Percentiles rank a stretch among this genome's conserved stretches.
phyloP scores from a whole-genome alignment of 2,113 vertebrate genomes.

The Megaleporinus macrocephalus region DNA sequence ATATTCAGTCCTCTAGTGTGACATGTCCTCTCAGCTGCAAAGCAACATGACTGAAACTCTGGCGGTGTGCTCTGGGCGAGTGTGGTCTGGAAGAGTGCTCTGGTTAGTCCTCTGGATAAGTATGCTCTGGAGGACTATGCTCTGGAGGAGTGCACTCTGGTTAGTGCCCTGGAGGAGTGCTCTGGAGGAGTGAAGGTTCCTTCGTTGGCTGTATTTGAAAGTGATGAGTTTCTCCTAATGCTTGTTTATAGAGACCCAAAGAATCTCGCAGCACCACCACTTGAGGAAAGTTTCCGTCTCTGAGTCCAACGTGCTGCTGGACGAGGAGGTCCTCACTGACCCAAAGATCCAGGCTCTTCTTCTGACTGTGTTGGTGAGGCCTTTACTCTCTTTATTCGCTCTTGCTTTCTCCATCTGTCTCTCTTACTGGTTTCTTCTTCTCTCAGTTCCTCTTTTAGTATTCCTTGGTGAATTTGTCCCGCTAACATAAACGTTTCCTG shows the following conservation, averaged over 20 bases:
- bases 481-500: not conserved
- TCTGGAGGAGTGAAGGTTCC: too few relatives aligned
- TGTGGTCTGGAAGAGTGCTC: too few relatives aligned
- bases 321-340: slow-evolving; percentile 96
- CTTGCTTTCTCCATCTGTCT: slow-evolving; percentile 10
- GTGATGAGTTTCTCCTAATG: not conserved
- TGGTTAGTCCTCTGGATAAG: too few relatives aligned
- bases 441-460: slow-evolving; percentile 32
- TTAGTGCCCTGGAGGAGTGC: too few relatives aligned
- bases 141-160: too few relatives aligned
- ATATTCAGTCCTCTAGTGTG: too few relatives aligned
- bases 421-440: not conserved
- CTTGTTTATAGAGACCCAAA: slow-evolving; percentile 84
- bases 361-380: slow-evolving; percentile 92
- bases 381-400: not conserved
- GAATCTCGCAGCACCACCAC: slow-evolving; percentile 85
- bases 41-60: too few relatives aligned
- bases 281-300: slow-evolving; percentile 95
- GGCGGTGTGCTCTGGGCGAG: too few relatives aligned
- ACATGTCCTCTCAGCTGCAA: too few relatives aligned
- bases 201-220: too few relatives aligned
- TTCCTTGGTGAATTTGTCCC: not conserved
- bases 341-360: slow-evolving; percentile 95
- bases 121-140: too few relatives aligned
- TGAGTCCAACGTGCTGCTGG: slow-evolving; percentile 93